Base-by-base conservation (phyloP, 1,140 invertebrate genomes). In the Magallana angulata region DNA sequence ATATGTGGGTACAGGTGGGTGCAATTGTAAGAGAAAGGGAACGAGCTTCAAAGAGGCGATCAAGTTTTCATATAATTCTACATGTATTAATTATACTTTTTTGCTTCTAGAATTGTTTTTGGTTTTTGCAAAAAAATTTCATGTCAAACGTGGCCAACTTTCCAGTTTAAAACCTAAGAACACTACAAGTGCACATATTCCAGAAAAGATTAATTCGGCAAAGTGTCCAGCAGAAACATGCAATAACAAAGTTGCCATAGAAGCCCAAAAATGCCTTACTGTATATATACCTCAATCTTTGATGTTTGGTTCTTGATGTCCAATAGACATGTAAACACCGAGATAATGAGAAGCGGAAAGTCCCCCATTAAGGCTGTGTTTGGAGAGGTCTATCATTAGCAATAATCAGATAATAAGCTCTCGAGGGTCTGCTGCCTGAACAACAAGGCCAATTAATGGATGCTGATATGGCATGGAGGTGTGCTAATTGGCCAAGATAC, bases 401-500 rank as follows among this genome's bases (percentile, higher is more conserved):
- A 48, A 48, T 48, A 48, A 76, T 18, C 68, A 30, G 68, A 76
- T 76, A 30, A 76, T 12, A 12, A 24, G 36, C 3, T 76, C 68
- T 5, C 24, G 4, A 30, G 68, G 24, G 68, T 30, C 36, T 30
- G 24, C 36, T 12, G 24, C 68, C 2, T 30, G 16, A 64, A 7
- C 18, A 76, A 76, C 68, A 76, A 30, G 24, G 12, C 68, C 68
- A 36, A 36, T 76, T 24, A 76, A 76, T 76, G 24, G 68, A 18
- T 30, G 18, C 24, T 76, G 68, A 76, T 76, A 12, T 76, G 68
- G 9, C 68, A 76, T 76, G 11, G 8, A 76, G 68, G 68, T 30
- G 68, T 76, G 68, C 36, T 76, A 76, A 30, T 30, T 76, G 68
- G 68, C 18, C 60, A 64, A 64, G 18, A 64, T 64, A 64, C 16